Base-by-base conservation (phyloP, 92 coral and sea anemone species). In the Hydrozoanthus gracilis region DNA sequence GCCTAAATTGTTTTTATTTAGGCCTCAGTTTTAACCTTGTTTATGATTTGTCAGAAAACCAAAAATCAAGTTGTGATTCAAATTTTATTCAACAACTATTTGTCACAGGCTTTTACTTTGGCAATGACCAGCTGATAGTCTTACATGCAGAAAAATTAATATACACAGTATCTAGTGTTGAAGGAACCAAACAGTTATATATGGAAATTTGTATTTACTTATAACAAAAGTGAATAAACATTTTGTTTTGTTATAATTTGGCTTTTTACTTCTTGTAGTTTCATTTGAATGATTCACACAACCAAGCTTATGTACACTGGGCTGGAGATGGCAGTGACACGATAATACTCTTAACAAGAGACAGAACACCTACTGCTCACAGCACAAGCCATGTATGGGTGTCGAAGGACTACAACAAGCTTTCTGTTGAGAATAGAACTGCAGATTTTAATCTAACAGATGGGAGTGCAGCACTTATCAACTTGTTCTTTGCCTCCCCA, bases 321-420 rank as follows among this genome's bases (percentile, higher is more conserved):
- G 93, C 96, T 66, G 98, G 98, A 8, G 94, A 95, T 55, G 82
- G 88, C 86, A 95, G 90, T 65, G 95, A 96, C 51, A 96, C 99
- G 4, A 92, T 96, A 46, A 94, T 96, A 20, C 77, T 96, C 44
- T 88, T 96, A 61, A 92, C 96, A 51, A 89, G 95, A 73, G 98
- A 96, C 67, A 73, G 48, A 45, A 51, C 7, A 0, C 93, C 92
- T 18, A 61, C 50, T 11, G 6, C 75, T 39, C 44, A 58, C 20
- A 95, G 99, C 18, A 93, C 94, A 82, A 96, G 98, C 72, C 92
- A 93, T 87, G 95, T 96, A 70, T 96, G 96, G 93, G 85, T 96
- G 16, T 96, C 99, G 4, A 95, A 92, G 70, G 90, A 96, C 64
- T 96, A 96, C 83, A 96, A 93, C 20, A 82, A 79, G 5, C 62